These are phyloP conservation scores for Chinchilla lanigera DNA, from an alignment of 2,113 vertebrate species.

Conservation along the genomic window DNA sequence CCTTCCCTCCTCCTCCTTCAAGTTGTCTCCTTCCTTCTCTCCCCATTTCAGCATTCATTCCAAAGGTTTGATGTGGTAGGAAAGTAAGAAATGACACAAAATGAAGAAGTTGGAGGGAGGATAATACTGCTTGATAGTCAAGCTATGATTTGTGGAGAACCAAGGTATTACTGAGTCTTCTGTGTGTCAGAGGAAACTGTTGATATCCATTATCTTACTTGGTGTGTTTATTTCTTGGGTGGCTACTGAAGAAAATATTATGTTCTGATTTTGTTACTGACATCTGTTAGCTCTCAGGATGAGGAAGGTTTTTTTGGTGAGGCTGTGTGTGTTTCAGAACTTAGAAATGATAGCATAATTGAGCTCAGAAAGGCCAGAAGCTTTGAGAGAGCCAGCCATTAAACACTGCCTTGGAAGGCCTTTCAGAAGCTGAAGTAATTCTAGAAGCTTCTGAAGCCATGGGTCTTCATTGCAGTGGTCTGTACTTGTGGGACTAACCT, in stretches of 20 bases:
- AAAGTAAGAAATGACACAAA: neutral
- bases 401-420: neutral
- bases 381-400: neutral
- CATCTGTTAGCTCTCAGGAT: neutral
- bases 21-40: neutral
- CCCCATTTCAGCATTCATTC: neutral
- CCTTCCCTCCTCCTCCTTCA: neutral
- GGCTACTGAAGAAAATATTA: neutral
- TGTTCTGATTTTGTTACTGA: neutral
- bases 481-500: neutral
- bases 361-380: neutral
- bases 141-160: conserved; percentile 17
- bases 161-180: neutral
- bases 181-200: neutral
- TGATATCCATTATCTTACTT: neutral
- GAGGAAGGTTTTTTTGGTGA: neutral
- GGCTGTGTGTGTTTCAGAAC: neutral
- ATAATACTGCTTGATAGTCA: neutral
- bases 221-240: neutral
- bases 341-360: neutral
- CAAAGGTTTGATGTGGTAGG: neutral
- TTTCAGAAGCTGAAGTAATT: neutral
- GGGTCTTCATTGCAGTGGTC: neutral
- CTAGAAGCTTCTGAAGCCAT: neutral
- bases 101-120: neutral